A percentile compares a stretch with the other conserved stretches of the same genome.
Evolutionary conservation across 2,113 vertebrate genomes (phyloP).

Genomic region (Thinocorus orbignyianus): DNA sequence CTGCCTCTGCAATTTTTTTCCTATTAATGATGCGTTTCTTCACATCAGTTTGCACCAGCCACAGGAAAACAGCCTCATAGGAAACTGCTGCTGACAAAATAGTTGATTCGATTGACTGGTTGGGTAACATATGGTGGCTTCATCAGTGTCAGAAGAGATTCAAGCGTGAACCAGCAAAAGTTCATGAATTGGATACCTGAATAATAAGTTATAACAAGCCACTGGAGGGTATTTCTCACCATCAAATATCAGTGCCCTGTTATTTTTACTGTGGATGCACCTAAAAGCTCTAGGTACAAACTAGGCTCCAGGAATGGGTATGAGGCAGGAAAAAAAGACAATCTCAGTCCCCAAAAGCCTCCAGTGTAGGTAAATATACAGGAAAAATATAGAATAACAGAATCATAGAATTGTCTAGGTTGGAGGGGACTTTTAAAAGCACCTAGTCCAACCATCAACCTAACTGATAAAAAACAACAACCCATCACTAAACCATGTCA

Average conservation of each 20-base stretch:
- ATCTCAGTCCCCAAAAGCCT: background rate
- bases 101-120: background rate
- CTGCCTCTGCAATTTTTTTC: background rate
- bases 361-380: background rate
- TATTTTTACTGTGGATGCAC: background rate
- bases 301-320: background rate
- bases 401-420: too few relatives aligned
- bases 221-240: background rate
- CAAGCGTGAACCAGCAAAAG: background rate
- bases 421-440: too few relatives aligned
- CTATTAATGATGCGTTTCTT: background rate
- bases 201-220: background rate
- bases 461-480: too few relatives aligned
- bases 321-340: background rate
- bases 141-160: background rate
- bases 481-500: too few relatives aligned
- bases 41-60: background rate
- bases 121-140: background rate
- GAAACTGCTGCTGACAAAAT: background rate
- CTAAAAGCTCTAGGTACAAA: background rate
- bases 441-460: too few relatives aligned
- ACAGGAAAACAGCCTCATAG: background rate
- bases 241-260: background rate
- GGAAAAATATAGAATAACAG: background rate
- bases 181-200: background rate